phyloP scores from a whole-genome alignment of 2,113 vertebrate genomes.

The Phyllostomus hastatus region DNA sequence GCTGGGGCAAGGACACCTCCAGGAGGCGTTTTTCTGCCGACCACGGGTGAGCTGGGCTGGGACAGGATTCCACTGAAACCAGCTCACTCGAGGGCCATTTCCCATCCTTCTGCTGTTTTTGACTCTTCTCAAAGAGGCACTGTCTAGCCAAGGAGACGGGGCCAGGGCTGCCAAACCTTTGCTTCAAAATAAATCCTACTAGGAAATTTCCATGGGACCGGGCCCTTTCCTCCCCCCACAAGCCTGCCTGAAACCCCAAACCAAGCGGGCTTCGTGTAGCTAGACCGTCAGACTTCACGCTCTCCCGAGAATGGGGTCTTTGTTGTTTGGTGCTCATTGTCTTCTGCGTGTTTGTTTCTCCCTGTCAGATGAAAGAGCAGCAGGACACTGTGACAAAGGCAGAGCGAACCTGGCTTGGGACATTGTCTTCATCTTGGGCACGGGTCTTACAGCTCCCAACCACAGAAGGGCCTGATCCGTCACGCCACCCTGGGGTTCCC shows the following conservation, averaged over 20 bases:
- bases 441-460: neutral
- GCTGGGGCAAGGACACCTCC: rapidly evolving
- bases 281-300: rapidly evolving
- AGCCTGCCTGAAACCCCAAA: neutral
- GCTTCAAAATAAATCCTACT: constrained; percentile 15
- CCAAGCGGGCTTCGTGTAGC: neutral
- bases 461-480: neutral
- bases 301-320: rapidly evolving
- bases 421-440: neutral
- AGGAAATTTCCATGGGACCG: constrained; percentile 63
- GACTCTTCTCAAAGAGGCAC: constrained; percentile 55
- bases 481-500: too few relatives aligned
- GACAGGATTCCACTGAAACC: neutral
- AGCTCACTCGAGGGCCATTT: neutral
- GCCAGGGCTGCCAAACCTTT: constrained; percentile 31
- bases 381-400: rapidly evolving
- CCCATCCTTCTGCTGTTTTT: constrained; percentile 19
- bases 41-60: neutral
- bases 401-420: neutral
- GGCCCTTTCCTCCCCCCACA: neutral
- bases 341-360: neutral
- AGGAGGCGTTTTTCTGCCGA: rapidly evolving
- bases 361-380: neutral
- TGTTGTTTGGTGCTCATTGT: neutral
- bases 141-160: constrained; percentile 31